Evolutionary conservation across 2,888 invertebrate species (phyloP).

Genomic region (Cotesia congregata): DNA sequence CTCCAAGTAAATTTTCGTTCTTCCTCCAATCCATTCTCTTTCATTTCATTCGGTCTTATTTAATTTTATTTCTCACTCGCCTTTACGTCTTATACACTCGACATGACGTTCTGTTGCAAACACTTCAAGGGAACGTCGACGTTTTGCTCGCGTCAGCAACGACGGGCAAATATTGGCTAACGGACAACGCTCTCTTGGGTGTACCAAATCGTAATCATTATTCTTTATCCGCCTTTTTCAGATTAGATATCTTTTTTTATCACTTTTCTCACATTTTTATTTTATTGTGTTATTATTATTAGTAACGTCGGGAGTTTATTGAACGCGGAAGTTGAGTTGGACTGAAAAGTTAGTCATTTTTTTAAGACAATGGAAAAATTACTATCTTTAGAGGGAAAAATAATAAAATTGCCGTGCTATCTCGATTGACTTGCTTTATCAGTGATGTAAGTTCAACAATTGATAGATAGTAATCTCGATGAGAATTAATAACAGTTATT

Average conservation of each 20-base stretch:
- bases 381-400: too few species aligned
- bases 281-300: too few species aligned
- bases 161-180: constrained; percentile 31
- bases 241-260: not conserved
- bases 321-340: too few species aligned
- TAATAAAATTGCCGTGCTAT: too few species aligned
- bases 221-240: not conserved
- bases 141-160: constrained; percentile 27
- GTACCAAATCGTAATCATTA: not conserved
- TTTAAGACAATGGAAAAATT: too few species aligned
- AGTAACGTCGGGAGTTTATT: too few species aligned
- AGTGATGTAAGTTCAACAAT: too few species aligned
- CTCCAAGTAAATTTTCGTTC: not conserved
- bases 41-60: not conserved
- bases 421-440: too few species aligned
- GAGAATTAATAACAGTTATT: too few species aligned
- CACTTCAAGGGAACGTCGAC: constrained; percentile 10
- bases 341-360: too few species aligned
- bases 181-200: constrained; percentile 1
- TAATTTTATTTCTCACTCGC: not conserved
- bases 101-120: constrained; percentile 7
- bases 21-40: not conserved
- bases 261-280: too few species aligned
- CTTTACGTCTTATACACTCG: not conserved
- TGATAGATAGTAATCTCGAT: too few species aligned